Evolutionary conservation across 2,888 invertebrate species (phyloP), one percentile per base, ranked within the genome.

Genomic region (Nomada fabriciana): DNA sequence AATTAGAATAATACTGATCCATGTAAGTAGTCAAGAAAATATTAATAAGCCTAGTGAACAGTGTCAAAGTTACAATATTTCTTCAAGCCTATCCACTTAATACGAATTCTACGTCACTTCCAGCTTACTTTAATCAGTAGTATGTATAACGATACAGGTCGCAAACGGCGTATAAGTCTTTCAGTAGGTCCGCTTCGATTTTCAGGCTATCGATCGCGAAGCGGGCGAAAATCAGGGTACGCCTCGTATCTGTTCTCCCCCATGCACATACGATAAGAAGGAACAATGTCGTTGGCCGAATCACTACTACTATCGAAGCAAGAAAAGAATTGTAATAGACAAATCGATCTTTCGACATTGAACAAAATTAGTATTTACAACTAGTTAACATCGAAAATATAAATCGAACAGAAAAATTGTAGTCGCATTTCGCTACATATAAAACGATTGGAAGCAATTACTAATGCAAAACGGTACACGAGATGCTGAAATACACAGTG

Each of bases 241-340:
- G 25, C 23, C 47, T 20, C 64, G 52, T 67, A 25, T 57, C 50
- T 72, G 20, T 15, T 57, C 64, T 59, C 52, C 42, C 42, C 18
- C 36, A 25, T n/a, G 64, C 25, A n/a, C 63, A 36, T 63, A 29
- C 18, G 43, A 50, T 43, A 72, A 43, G 11, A 42, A n/a, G 23
- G n/a, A 64, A 43, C 3, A n/a, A n/a, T 42, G 72, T 52, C 76
- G 50, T 65, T 76, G 52, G 59, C 64, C 72, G 36, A 36, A 36
- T 50, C 59, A 10, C n/a, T 25, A 72, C 50, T 25, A 18, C 7
- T 23, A 9, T 47, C 4, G n/a, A 13, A 5, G 18, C 18, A 65
- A 65, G 11, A 29, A 29, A 65, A 65, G 15, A 43, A 36, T 36
- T 7, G 18, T 64, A 42, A 29, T 42, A 18, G 15, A 7, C 4